These are phyloP conservation scores for Pogonomyrmex barbatus DNA, from an alignment of 1,140 invertebrate genomes.

Conservation along the genomic window DNA sequence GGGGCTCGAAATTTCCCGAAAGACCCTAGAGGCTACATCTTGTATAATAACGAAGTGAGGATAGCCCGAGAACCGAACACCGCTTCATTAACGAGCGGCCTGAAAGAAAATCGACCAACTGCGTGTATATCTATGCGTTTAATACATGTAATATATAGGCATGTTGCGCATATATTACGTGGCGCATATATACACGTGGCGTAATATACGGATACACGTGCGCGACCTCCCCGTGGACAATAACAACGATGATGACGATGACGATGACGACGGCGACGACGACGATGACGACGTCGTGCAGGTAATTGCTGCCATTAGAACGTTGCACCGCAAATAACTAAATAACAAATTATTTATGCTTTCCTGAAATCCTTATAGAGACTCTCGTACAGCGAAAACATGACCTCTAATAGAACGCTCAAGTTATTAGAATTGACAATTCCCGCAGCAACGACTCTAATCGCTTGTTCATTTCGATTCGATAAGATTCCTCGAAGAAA, in stretches of 20 bases:
- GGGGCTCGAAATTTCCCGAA: constrained; percentile 44
- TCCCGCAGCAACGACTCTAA: background rate
- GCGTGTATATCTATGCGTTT: constrained; percentile 26
- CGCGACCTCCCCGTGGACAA: constrained; percentile 62
- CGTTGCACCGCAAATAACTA: constrained; percentile 68
- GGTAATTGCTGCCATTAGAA: constrained; percentile 78
- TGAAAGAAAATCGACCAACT: constrained; percentile 53
- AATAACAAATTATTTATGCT: constrained; percentile 80
- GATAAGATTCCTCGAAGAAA: background rate
- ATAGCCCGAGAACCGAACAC: constrained; percentile 65
- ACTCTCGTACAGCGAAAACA: background rate
- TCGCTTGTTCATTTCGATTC: constrained; percentile 2
- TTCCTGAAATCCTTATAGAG: constrained; percentile 76
- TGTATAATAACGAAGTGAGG: constrained; percentile 56
- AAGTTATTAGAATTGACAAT: constrained; percentile 25
- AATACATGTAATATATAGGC: constrained; percentile 38
- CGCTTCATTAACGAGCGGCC: constrained; percentile 76
- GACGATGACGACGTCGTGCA: constrained; percentile 62
- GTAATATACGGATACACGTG: constrained; percentile 14
- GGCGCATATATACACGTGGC: background rate
- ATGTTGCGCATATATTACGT: constrained; percentile 43
- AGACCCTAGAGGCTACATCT: constrained; percentile 19
- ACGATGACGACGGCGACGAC: constrained; percentile 23
- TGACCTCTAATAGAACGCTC: constrained; percentile 18
- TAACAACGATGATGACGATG: constrained; percentile 22